Evolutionary conservation across 2,797 vertebrate species (phyloP).

Genomic region (Syngnathus acus): DNA sequence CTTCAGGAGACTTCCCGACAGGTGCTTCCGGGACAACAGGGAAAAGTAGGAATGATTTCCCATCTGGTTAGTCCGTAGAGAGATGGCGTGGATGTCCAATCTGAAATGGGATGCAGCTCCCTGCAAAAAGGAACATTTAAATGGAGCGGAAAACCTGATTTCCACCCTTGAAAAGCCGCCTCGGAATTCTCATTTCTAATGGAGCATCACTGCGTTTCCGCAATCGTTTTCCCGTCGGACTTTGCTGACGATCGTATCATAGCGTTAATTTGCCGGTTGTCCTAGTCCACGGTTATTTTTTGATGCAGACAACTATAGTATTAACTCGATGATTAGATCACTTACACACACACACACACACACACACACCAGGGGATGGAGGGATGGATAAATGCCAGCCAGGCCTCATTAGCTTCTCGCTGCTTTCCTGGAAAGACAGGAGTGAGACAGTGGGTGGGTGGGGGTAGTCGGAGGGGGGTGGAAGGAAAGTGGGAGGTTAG

Average conservation of each 20-base stretch:
- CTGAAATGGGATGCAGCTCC: conserved; percentile 52
- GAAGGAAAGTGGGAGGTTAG: conserved; percentile 37
- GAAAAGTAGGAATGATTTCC: conserved; percentile 55
- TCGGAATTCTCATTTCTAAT: conserved; percentile 45
- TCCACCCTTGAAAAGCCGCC: conserved; percentile 42
- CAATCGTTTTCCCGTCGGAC: conserved; percentile 15
- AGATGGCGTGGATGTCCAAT: conserved; percentile 47
- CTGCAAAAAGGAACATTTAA: conserved; percentile 49
- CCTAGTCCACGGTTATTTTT: conserved; percentile 2
- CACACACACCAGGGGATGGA: conserved; percentile 43
- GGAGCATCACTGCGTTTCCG: conserved; percentile 37
- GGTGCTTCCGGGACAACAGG: conserved; percentile 54
- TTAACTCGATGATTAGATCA: conserved; percentile 18
- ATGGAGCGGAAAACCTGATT: conserved; percentile 59
- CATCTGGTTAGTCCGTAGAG: conserved; percentile 59
- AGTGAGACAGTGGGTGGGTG: conserved; percentile 32
- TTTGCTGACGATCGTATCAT: conserved; percentile 8
- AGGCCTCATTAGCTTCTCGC: conserved; percentile 68
- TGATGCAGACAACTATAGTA: conserved; percentile 33
- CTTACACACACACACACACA: conserved; percentile 15
- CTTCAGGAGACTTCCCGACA: conserved; percentile 45
- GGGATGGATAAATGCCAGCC: conserved; percentile 67
- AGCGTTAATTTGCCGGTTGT: conserved; percentile 2
- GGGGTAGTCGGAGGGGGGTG: conserved; percentile 9
- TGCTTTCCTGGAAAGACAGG: conserved; percentile 61